A percentile compares a stretch with the other conserved stretches of the same genome.
Conservation (phyloP, 1,140 invertebrate genomes). For the Bombus haemorrhoidalis region DNA sequence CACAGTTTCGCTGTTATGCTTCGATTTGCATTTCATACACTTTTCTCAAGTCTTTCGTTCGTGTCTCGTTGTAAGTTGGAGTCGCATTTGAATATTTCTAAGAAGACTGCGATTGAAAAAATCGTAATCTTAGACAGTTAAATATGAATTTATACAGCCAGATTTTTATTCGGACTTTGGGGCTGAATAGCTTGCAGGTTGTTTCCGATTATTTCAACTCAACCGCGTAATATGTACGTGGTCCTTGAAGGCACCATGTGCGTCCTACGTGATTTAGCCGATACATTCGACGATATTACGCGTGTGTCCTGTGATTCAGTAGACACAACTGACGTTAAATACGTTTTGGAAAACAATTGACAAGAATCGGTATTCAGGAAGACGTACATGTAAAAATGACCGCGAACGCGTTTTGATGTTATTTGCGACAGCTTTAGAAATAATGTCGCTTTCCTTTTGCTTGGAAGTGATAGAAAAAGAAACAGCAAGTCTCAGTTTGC, state of each 20-base stretch:
- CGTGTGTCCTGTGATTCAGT: too few species aligned
- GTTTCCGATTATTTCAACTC: neutral
- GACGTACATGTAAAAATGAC: neutral
- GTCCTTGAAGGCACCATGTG: neutral
- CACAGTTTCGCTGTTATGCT: neutral
- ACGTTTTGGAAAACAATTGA: neutral
- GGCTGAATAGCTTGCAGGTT: neutral
- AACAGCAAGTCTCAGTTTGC: neutral
- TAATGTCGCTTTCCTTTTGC: neutral
- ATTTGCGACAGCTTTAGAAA: neutral
- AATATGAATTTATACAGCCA: neutral
- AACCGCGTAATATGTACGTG: neutral
- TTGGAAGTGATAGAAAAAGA: too few species aligned
- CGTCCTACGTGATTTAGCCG: too few species aligned
- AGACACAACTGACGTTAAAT: too few species aligned
- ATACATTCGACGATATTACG: too few species aligned
- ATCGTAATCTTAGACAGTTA: neutral
- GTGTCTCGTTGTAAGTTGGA: too few species aligned
- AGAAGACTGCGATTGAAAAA: neutral
- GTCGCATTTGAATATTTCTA: neutral
- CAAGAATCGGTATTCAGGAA: neutral
- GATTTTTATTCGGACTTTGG: neutral
- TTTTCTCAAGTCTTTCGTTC: neutral
- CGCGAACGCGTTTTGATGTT: too few species aligned
- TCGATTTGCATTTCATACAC: neutral